Evolutionary conservation across 2,113 vertebrate species (phyloP).

Genomic region (Phyllostomus discolor): DNA sequence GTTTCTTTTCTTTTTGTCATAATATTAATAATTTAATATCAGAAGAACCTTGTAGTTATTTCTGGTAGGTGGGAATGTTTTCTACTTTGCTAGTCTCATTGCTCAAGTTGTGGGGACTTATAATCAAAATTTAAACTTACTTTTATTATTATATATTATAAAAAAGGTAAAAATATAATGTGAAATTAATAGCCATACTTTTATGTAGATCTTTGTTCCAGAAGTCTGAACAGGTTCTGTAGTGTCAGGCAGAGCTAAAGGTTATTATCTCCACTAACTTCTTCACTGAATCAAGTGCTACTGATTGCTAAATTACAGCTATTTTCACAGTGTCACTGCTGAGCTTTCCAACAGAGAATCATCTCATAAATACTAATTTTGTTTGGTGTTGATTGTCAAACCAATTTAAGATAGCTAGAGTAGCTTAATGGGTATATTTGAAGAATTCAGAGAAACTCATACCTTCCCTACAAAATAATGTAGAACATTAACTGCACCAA

Average conservation of each 20-base stretch:
- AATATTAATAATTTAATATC: background rate
- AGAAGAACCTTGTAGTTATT: background rate
- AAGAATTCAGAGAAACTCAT: background rate
- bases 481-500: background rate
- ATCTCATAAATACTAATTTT: constrained; percentile 59
- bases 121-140: background rate
- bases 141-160: constrained; percentile 25
- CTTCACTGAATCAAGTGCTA: constrained; percentile 26
- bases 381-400: constrained; percentile 36
- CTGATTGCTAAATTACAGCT: constrained; percentile 36
- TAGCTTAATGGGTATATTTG: constrained; percentile 2
- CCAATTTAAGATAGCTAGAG: constrained; percentile 6
- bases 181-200: background rate
- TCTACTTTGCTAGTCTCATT: constrained; percentile 30
- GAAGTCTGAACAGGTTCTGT: background rate
- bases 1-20: background rate
- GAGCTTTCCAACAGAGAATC: background rate
- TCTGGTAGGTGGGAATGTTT: constrained; percentile 11
- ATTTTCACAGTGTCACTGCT: constrained; percentile 47
- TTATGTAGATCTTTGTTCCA: background rate
- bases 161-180: constrained; percentile 7
- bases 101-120: constrained; percentile 54
- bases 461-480: background rate
- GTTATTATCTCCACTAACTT: background rate
- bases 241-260: background rate